Percentiles rank a stretch among this genome's conserved stretches.
phyloP scores from a whole-genome alignment of 1,140 invertebrate species.

The Oncopodura yosiiana region DNA sequence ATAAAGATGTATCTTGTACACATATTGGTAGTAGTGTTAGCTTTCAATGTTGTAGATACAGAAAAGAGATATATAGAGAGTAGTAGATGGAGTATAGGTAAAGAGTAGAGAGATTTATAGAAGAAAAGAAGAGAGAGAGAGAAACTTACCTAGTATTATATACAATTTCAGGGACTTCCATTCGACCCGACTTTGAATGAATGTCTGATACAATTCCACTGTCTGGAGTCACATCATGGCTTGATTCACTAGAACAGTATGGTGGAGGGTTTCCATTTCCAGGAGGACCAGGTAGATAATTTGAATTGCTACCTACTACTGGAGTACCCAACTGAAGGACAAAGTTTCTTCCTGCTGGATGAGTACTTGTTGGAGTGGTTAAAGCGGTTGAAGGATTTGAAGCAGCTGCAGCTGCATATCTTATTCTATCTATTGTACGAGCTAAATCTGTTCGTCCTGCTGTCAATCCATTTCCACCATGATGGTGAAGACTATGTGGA shows the following conservation, averaged over 20 bases:
- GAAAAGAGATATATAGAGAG: neutral
- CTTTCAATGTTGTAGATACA: neutral
- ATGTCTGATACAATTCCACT: conserved; percentile 34
- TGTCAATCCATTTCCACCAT: conserved; percentile 10
- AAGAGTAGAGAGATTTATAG: neutral
- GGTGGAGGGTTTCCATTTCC: conserved; percentile 33
- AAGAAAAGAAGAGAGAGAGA: neutral
- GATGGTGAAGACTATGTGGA: conserved; percentile 27
- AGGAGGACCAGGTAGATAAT: conserved; percentile 27
- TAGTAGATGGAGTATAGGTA: neutral
- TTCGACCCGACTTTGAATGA: conserved; percentile 31
- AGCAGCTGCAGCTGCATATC: conserved; percentile 30
- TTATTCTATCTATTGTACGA: conserved; percentile 32
- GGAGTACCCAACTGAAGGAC: conserved; percentile 31
- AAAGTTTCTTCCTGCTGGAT: conserved; percentile 33
- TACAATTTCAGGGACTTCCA: conserved; percentile 31
- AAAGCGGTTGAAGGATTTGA: conserved; percentile 30
- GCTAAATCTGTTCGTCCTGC: conserved; percentile 29
- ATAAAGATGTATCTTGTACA: neutral
- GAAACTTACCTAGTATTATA: conserved; percentile 30
- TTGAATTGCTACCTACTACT: too few relatives aligned
- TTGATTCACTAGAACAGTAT: conserved; percentile 34
- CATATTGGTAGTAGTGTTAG: neutral
- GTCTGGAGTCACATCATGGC: conserved; percentile 35
- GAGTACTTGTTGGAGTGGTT: conserved; percentile 25